Evolutionary conservation across 2,888 invertebrate species (phyloP).

Genomic region (Altica lythri): DNA sequence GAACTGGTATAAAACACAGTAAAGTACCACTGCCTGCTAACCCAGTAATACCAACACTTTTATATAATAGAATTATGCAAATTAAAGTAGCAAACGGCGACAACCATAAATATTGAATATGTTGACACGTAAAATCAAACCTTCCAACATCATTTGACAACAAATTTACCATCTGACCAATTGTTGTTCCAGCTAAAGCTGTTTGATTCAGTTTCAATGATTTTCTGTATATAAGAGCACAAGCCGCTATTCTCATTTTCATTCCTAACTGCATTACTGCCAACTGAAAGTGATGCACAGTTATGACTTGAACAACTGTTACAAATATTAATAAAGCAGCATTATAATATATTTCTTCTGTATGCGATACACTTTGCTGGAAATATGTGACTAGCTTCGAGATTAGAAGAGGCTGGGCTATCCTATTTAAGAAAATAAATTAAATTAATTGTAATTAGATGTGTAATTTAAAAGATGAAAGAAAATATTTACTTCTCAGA

Average conservation of each 20-base stretch:
- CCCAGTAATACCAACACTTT: constrained; percentile 53
- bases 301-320: constrained; percentile 58
- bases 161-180: constrained; percentile 43
- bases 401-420: constrained; percentile 42
- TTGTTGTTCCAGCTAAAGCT: constrained; percentile 38
- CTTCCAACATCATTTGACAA: constrained; percentile 64
- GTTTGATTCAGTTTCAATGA: constrained; percentile 33
- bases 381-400: constrained; percentile 64
- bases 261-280: constrained; percentile 80
- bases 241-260: constrained; percentile 80
- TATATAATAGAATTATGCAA: constrained; percentile 60
- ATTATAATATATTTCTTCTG: constrained; percentile 72
- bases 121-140: constrained; percentile 78
- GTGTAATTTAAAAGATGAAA: background rate
- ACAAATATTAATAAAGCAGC: constrained; percentile 68
- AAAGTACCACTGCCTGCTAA: constrained; percentile 54
- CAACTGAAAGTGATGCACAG: constrained; percentile 81
- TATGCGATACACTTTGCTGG: constrained; percentile 53
- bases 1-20: constrained; percentile 48
- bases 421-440: constrained; percentile 33
- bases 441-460: background rate
- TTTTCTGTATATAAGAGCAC: constrained; percentile 76
- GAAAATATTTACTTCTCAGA: no score
- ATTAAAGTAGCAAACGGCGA: constrained; percentile 66
- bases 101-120: constrained; percentile 79